These are phyloP conservation scores for Myotis vivesi DNA, from an alignment of 2,797 vertebrate genomes.

Conservation along the genomic window DNA sequence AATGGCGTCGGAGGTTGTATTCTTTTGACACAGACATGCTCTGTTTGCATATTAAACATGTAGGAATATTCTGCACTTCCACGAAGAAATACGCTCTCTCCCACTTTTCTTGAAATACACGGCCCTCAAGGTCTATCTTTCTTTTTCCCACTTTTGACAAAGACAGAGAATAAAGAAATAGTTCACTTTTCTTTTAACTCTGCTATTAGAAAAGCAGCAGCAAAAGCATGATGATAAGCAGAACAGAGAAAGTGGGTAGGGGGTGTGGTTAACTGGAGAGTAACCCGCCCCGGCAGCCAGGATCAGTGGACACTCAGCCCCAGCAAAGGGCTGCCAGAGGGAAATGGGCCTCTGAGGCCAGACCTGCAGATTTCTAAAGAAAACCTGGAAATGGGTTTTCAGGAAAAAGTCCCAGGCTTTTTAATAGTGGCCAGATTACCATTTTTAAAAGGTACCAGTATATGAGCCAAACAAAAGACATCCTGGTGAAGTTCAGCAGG, in stretches of 20 bases:
- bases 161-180: conserved; percentile 1
- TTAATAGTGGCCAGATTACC: background rate
- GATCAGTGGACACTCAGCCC: background rate
- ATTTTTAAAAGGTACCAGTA: background rate
- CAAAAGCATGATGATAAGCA: background rate
- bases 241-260: background rate
- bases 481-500: background rate
- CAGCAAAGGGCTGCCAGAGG: fast-evolving
- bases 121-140: conserved; percentile 77
- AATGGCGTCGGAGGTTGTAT: conserved; percentile 74
- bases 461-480: background rate
- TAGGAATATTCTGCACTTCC: conserved; percentile 71
- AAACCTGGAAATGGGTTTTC: background rate
- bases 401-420: background rate
- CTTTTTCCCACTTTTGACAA: conserved; percentile 70
- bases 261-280: background rate
- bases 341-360: fast-evolving
- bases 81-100: conserved; percentile 75
- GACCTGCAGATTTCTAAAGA: background rate
- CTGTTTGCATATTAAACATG: conserved; percentile 73
- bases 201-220: background rate
- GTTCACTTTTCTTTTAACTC: background rate
- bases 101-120: conserved; percentile 76
- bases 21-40: conserved; percentile 76
- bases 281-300: background rate